Evolutionary conservation across 2,113 vertebrate genomes (phyloP), one percentile per base, ranked within the genome.

Genomic region (Arizona elegans): DNA sequence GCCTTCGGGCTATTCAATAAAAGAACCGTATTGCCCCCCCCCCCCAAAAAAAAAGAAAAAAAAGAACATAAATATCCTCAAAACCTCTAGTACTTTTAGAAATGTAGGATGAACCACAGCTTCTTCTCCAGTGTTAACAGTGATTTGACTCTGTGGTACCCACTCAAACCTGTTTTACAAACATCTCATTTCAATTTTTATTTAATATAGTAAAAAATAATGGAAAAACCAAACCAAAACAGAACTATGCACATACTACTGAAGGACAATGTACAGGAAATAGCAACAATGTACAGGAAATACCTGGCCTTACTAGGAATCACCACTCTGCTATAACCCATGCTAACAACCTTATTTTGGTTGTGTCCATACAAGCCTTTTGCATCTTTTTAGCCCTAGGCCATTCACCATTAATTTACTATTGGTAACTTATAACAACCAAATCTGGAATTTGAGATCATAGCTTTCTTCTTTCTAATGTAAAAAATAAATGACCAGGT

Each of bases 371-470:
- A 52, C 50, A 26, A 29, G 0, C 47, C 47, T 52, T 86, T 86
- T 50, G 10, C 43, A 86, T 50, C 85, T 86, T 52, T 47, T 52
- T 23, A 52, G 86, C 43, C 12, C 50, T 50, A 15, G 24, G 86
- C 21, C 2, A 87, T 26, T 87, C 23, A 87, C 9, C 86, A 81
- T 87, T 87, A 26, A 52, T 87, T 53, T 52, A 53, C 47, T 19
- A 52, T 12, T 53, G 86, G 10, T 87, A 47, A 17, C 15, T 81
- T 81, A 33, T 38, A 38, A 81, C 75, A 81, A 19, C 33, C 33
- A 21, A 95, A 97, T 95, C 96, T 96, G 95, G 96, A 97, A 96
- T 96, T 94, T 62, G 93, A 91, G 93, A 95, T 97, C 96, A 96
- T 96, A 96, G 95, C 94, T 90, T 58, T 95, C 85, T 86, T 86